Evolutionary conservation across 2,113 vertebrate species (phyloP).

Genomic region (Dicerorhinus sumatrensis): DNA sequence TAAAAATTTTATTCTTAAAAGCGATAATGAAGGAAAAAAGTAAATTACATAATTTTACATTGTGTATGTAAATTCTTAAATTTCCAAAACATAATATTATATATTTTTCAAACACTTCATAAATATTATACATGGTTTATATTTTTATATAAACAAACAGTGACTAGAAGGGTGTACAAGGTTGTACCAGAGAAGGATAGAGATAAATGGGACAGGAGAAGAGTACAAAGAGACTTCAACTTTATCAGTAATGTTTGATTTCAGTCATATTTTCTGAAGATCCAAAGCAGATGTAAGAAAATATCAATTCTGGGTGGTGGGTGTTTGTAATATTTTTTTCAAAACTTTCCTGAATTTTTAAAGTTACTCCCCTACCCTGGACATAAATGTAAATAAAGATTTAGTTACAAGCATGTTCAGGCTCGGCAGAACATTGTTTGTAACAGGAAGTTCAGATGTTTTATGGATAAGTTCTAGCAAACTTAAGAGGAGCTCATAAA

Average conservation of each 20-base stretch:
- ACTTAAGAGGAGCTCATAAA: background rate
- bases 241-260: background rate
- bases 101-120: background rate
- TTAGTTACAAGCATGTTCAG: background rate
- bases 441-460: background rate
- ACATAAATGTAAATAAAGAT: background rate
- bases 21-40: background rate
- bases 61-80: background rate
- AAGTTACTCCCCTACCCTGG: background rate
- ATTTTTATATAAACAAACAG: background rate
- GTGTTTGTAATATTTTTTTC: background rate
- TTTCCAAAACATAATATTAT: background rate
- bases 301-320: background rate
- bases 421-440: background rate
- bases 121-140: background rate
- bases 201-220: background rate
- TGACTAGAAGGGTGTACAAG: background rate
- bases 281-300: background rate
- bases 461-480: constrained; percentile 36
- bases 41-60: background rate
- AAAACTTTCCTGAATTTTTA: background rate
- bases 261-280: background rate
- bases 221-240: background rate
- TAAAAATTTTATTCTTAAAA: background rate
- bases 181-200: background rate